Percentiles rank a stretch among this genome's conserved stretches.
Conservation (phyloP, 2,888 invertebrate genomes). For the Pheosia gnoma region DNA sequence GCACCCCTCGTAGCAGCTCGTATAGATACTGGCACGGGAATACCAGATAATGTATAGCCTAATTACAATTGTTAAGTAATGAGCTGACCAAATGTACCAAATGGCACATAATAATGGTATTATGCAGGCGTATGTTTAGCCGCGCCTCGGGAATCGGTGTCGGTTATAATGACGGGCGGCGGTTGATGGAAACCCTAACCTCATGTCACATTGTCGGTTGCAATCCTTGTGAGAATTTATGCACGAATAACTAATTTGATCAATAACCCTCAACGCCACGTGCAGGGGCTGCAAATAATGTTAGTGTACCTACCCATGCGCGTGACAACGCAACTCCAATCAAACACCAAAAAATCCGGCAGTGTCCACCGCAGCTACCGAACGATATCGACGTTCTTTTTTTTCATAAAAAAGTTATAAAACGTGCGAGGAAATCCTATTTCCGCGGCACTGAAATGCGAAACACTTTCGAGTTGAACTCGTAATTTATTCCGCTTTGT, state of each 20-base stretch:
- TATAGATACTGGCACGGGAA: too few relatives aligned
- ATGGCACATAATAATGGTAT: slow-evolving; percentile 22
- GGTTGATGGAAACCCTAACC: slow-evolving; percentile 21
- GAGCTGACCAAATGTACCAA: slow-evolving; percentile 14
- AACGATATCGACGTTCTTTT: background rate
- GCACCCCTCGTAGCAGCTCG: too few relatives aligned
- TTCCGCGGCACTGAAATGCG: slow-evolving; percentile 43
- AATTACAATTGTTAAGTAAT: slow-evolving; percentile 23
- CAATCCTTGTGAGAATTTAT: slow-evolving; percentile 5
- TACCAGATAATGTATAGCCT: too few relatives aligned
- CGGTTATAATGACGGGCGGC: slow-evolving; percentile 19
- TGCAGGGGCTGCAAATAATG: too few relatives aligned
- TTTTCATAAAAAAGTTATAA: slow-evolving; percentile 5
- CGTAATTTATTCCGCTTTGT: slow-evolving; percentile 66
- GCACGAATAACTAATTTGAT: too few relatives aligned
- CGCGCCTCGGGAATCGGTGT: slow-evolving; percentile 27
- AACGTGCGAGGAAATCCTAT: slow-evolving; percentile 33
- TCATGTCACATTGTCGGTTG: slow-evolving; percentile 14
- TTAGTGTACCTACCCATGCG: too few relatives aligned
- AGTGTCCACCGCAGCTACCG: too few relatives aligned
- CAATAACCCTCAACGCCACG: too few relatives aligned
- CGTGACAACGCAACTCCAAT: too few relatives aligned
- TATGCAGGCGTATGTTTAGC: slow-evolving; percentile 17
- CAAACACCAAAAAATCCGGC: too few relatives aligned
- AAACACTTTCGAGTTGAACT: slow-evolving; percentile 51